Evolutionary conservation across 2,888 invertebrate genomes (phyloP).

Genomic region (Morinoia aosen): DNA sequence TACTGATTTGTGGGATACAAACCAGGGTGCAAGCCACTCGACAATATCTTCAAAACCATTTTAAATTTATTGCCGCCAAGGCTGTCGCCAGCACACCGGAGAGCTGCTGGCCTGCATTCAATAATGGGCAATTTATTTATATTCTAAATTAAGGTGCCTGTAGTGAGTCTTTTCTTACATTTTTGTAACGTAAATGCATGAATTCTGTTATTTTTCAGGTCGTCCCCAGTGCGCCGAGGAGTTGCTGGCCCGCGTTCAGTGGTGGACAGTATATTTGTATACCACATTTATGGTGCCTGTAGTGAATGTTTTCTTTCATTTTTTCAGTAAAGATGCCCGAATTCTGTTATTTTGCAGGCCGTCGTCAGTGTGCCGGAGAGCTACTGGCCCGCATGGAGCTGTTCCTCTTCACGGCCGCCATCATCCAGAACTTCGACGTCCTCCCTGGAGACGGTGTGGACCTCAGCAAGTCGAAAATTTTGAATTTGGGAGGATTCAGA

Average conservation of each 20-base stretch:
- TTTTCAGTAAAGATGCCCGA: not conserved
- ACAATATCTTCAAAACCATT: too few relatives aligned
- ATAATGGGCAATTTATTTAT: not conserved
- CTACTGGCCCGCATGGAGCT: slow-evolving; percentile 48
- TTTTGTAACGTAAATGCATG: not conserved
- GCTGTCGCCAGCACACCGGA: not conserved
- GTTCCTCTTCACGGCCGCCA: slow-evolving; percentile 50
- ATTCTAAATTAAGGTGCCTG: not conserved
- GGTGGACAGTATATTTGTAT: too few relatives aligned
- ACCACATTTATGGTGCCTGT: too few relatives aligned
- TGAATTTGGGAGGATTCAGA: not conserved
- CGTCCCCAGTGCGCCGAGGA: slow-evolving; percentile 39
- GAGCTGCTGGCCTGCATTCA: not conserved
- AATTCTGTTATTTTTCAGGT: not conserved
- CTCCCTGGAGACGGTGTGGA: not conserved
- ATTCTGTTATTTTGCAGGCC: too few relatives aligned
- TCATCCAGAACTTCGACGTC: slow-evolving; percentile 49
- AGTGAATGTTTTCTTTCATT: too few relatives aligned
- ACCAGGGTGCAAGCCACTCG: too few relatives aligned
- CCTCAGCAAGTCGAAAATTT: not conserved
- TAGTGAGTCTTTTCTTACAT: not conserved
- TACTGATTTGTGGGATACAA: too few relatives aligned
- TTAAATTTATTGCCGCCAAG: not conserved
- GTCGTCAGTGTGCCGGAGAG: too few relatives aligned
- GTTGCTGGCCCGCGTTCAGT: not conserved